These are phyloP conservation scores for Heteropelma amictum DNA, from an alignment of 2,888 invertebrate genomes.

Conservation along the genomic window DNA sequence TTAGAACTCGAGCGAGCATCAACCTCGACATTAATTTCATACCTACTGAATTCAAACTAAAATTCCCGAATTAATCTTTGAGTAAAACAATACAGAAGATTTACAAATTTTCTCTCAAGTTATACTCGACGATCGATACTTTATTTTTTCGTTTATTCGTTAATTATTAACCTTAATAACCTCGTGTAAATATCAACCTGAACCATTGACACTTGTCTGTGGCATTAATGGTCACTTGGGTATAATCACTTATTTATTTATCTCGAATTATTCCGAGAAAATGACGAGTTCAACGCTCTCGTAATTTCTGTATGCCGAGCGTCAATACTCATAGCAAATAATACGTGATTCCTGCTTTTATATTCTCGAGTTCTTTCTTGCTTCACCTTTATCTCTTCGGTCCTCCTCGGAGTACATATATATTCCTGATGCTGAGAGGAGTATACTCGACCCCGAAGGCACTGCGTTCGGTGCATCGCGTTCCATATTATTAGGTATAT, in stretches of 20 bases:
- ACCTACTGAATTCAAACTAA: too few species aligned
- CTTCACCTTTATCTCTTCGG: constrained; percentile 23
- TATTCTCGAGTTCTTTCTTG: constrained; percentile 37
- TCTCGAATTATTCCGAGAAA: constrained; percentile 64
- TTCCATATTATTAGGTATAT: background rate
- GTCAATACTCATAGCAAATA: constrained; percentile 70
- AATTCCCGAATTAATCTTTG: too few species aligned
- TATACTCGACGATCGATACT: background rate
- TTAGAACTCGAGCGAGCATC: too few species aligned
- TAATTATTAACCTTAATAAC: background rate
- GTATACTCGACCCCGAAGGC: constrained; percentile 46
- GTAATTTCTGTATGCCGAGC: constrained; percentile 70
- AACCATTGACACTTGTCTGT: background rate
- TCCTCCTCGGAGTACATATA: constrained; percentile 33
- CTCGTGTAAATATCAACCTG: background rate
- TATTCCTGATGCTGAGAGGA: constrained; percentile 34
- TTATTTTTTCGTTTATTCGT: background rate
- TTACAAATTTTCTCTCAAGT: background rate
- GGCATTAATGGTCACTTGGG: background rate
- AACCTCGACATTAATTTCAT: too few species aligned
- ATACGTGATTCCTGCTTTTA: constrained; percentile 52
- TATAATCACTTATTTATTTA: constrained; percentile 43
- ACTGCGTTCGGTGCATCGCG: constrained; percentile 15
- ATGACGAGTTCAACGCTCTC: constrained; percentile 66
- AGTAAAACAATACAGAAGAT: too few species aligned